These are phyloP conservation scores for Muscicapa striata DNA, from an alignment of 2,797 vertebrate species.

Conservation along the genomic window DNA sequence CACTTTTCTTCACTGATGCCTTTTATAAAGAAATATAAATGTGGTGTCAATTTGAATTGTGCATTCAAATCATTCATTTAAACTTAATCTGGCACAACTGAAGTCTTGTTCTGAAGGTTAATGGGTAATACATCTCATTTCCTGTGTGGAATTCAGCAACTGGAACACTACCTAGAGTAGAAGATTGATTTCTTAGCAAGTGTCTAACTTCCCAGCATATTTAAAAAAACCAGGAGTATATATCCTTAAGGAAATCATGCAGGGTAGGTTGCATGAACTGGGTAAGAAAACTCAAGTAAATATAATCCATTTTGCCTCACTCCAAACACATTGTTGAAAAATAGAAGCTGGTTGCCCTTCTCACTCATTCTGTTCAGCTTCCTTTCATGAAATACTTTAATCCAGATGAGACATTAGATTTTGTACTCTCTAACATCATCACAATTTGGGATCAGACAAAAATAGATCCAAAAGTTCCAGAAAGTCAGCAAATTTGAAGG, in stretches of 20 bases:
- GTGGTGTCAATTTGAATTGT: not conserved
- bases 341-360: not conserved
- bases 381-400: not conserved
- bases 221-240: not conserved
- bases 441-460: not conserved
- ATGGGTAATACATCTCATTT: not conserved
- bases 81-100: not conserved
- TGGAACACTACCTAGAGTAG: not conserved
- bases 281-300: not conserved
- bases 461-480: not conserved
- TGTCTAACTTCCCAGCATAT: accelerated
- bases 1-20: not conserved
- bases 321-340: not conserved
- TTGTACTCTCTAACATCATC: not conserved
- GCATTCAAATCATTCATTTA: not conserved
- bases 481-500: not conserved
- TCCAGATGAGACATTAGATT: not conserved
- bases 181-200: not conserved
- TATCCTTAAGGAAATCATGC: not conserved
- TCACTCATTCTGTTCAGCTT: not conserved
- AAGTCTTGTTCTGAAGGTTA: not conserved
- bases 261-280: not conserved
- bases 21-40: not conserved
- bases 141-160: not conserved
- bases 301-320: not conserved